A percentile compares a stretch with the other conserved stretches of the same genome.
phyloP scores from a whole-genome alignment of 2,113 vertebrate species.

The Aix galericulata region DNA sequence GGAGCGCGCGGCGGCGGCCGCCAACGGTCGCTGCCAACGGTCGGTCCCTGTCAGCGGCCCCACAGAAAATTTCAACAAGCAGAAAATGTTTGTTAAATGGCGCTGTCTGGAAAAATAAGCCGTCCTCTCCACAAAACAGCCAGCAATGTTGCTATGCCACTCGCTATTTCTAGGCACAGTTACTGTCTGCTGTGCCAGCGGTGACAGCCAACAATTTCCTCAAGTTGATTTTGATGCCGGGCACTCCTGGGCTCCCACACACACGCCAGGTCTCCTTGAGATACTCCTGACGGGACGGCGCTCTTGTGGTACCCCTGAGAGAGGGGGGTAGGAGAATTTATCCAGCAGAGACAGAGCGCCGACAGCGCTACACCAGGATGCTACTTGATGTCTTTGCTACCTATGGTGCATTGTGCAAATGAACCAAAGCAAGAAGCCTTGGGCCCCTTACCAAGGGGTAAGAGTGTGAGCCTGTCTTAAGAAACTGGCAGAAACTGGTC shows the following conservation, averaged over 20 bases:
- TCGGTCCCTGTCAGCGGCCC: too few relatives aligned
- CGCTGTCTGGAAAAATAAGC: slow-evolving; percentile 6
- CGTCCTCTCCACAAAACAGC: background rate
- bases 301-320: background rate
- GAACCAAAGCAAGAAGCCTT: too few relatives aligned
- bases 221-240: background rate
- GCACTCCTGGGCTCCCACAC: background rate
- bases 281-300: background rate
- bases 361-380: too few relatives aligned
- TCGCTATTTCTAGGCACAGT: slow-evolving; percentile 35
- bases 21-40: background rate
- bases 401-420: too few relatives aligned
- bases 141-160: background rate
- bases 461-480: too few relatives aligned
- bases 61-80: background rate
- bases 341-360: too few relatives aligned
- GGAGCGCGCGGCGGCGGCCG: too few relatives aligned
- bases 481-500: too few relatives aligned
- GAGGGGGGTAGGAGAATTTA: too few relatives aligned
- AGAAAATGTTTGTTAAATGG: slow-evolving; percentile 11
- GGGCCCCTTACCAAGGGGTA: too few relatives aligned
- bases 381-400: too few relatives aligned
- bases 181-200: background rate
- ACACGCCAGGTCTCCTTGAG: background rate
- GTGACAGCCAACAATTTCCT: background rate